Conservation (phyloP, 64 coral and sea anemone genomes). For the Platygyra sinensis region DNA sequence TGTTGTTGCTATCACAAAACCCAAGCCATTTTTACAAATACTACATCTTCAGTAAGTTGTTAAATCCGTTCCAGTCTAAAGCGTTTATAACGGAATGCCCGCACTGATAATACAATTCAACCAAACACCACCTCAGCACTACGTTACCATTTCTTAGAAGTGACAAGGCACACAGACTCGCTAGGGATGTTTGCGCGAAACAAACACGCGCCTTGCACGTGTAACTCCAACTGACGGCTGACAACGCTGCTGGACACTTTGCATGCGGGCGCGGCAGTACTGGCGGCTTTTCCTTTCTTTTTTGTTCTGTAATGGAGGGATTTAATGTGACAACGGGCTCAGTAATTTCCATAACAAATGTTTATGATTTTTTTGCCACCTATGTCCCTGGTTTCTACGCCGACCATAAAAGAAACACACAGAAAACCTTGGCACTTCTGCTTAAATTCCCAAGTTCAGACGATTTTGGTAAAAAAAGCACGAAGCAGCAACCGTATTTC, state of each 20-base stretch:
- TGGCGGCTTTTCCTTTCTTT: slow-evolving; percentile 61
- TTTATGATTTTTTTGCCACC: neutral
- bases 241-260: slow-evolving; percentile 78
- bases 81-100: too few relatives aligned
- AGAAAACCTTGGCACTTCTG: too few relatives aligned
- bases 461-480: too few relatives aligned
- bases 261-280: slow-evolving; percentile 51
- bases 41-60: too few relatives aligned
- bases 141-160: slow-evolving; percentile 87
- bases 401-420: too few relatives aligned
- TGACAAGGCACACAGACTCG: slow-evolving; percentile 66
- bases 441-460: too few relatives aligned
- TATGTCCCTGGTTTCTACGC: neutral
- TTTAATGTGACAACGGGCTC: slow-evolving; percentile 23
- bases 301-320: slow-evolving; percentile 64
- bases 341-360: neutral
- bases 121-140: neutral
- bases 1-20: too few relatives aligned
- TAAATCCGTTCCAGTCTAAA: too few relatives aligned
- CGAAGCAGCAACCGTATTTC: too few relatives aligned
- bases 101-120: neutral
- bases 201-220: slow-evolving; percentile 64
- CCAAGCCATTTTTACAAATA: too few relatives aligned
- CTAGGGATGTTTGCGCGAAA: slow-evolving; percentile 64
- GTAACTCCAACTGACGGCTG: slow-evolving; percentile 67